Conservation (phyloP, 2,888 invertebrate species). For the Agrochola lota region DNA sequence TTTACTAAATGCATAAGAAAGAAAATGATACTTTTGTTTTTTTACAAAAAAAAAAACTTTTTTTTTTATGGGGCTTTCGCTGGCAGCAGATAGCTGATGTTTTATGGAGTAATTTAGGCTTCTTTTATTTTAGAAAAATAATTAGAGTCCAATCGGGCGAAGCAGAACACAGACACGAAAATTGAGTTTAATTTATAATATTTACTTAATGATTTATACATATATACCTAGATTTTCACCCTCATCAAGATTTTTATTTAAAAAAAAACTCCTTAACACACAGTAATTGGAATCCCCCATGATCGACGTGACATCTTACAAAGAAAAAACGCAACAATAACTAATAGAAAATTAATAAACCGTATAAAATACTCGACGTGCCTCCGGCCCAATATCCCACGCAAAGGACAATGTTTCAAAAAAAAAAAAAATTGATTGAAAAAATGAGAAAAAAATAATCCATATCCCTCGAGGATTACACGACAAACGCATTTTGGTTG, state of each 20-base stretch:
- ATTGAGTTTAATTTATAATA: no score
- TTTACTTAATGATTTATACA: no score
- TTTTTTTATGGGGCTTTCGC: no score
- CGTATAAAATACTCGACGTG: conserved; percentile 75
- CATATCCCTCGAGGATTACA: conserved; percentile 88
- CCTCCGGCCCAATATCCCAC: conserved; percentile 82
- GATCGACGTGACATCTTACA: conserved; percentile 54
- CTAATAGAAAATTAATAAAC: conserved; percentile 85
- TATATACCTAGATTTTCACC: background rate
- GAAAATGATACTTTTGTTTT: no score
- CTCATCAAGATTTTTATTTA: background rate
- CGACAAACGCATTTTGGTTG: conserved; percentile 89
- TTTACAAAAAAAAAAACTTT: no score
- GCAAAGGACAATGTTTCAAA: conserved; percentile 79
- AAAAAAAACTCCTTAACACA: background rate
- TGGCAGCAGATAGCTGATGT: no score
- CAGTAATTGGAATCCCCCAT: conserved; percentile 36
- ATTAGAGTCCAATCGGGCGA: no score
- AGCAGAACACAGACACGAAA: no score
- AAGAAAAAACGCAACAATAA: conserved; percentile 74
- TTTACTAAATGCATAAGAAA: no score
- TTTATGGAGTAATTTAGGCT: no score
- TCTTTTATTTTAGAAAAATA: no score
- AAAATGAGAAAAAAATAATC: conserved; percentile 83
- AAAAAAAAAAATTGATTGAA: conserved; percentile 83